These are phyloP conservation scores for Cantharis rufa DNA, from an alignment of 2,888 invertebrate genomes.

Conservation along the genomic window DNA sequence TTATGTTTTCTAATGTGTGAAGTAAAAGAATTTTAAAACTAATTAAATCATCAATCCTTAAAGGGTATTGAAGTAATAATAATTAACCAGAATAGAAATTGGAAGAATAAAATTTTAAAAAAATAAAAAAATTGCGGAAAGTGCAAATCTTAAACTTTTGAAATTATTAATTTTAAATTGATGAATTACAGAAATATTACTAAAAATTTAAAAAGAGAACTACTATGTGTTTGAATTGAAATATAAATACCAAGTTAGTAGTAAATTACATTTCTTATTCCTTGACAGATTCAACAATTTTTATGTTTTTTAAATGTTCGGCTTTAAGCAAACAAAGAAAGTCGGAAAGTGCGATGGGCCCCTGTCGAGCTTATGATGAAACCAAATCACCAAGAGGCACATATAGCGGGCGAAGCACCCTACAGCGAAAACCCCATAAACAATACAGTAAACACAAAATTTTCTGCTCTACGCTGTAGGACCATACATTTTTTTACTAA, in stretches of 20 bases:
- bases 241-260: neutral
- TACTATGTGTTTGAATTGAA: neutral
- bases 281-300: conserved; percentile 37
- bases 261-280: conserved; percentile 21
- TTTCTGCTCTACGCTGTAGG: conserved; percentile 41
- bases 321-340: conserved; percentile 39
- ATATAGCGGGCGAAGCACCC: conserved; percentile 40
- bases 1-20: neutral
- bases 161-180: too few species aligned
- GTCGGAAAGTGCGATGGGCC: conserved; percentile 34
- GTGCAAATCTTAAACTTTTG: too few species aligned
- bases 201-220: neutral
- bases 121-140: too few species aligned
- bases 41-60: neutral
- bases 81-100: neutral
- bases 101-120: too few species aligned
- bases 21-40: neutral
- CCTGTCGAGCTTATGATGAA: conserved; percentile 36
- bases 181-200: neutral
- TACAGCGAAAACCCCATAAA: conserved; percentile 47
- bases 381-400: conserved; percentile 37
- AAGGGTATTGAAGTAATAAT: neutral
- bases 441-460: conserved; percentile 50
- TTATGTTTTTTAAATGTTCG: conserved; percentile 36
- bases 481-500: conserved; percentile 48